phyloP scores from a whole-genome alignment of 2,888 invertebrate genomes.

The Ganaspis brasiliensis region DNA sequence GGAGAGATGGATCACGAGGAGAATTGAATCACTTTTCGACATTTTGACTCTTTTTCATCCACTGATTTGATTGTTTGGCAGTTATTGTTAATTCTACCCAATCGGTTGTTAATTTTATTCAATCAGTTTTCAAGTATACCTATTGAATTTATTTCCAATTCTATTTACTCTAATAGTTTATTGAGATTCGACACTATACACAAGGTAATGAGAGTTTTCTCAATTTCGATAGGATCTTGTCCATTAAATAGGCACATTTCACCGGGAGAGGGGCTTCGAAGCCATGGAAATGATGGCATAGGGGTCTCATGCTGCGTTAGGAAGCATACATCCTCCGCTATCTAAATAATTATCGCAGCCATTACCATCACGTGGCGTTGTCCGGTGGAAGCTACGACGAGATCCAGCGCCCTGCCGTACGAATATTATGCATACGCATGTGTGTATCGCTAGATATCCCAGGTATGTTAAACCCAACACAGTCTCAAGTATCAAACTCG shows the following conservation, averaged over 20 bases:
- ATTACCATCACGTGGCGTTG: slow-evolving; percentile 77
- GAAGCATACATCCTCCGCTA: slow-evolving; percentile 77
- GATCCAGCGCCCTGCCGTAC: slow-evolving; percentile 67
- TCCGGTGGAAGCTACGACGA: slow-evolving; percentile 72
- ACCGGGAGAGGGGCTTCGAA: slow-evolving; percentile 46
- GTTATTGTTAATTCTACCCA: too few relatives aligned
- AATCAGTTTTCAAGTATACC: too few relatives aligned
- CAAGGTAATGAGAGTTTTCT: slow-evolving; percentile 5
- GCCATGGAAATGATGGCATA: slow-evolving; percentile 70
- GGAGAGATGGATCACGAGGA: too few relatives aligned
- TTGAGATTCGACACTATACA: neutral
- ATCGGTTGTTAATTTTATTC: too few relatives aligned
- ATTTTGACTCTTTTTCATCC: too few relatives aligned
- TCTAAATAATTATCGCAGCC: slow-evolving; percentile 78
- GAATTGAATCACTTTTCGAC: too few relatives aligned
- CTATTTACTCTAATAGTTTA: neutral
- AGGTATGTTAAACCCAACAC: slow-evolving; percentile 48
- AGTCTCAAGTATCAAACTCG: slow-evolving; percentile 22
- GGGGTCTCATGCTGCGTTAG: slow-evolving; percentile 76
- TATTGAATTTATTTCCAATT: too few relatives aligned
- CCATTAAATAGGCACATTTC: slow-evolving; percentile 11
- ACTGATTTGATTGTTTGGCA: too few relatives aligned
- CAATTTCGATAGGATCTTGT: slow-evolving; percentile 3
- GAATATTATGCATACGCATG: slow-evolving; percentile 69
- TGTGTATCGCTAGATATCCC: slow-evolving; percentile 20